phyloP scores from a whole-genome alignment of 1,140 invertebrate genomes.

The Zaprionus africanus region DNA sequence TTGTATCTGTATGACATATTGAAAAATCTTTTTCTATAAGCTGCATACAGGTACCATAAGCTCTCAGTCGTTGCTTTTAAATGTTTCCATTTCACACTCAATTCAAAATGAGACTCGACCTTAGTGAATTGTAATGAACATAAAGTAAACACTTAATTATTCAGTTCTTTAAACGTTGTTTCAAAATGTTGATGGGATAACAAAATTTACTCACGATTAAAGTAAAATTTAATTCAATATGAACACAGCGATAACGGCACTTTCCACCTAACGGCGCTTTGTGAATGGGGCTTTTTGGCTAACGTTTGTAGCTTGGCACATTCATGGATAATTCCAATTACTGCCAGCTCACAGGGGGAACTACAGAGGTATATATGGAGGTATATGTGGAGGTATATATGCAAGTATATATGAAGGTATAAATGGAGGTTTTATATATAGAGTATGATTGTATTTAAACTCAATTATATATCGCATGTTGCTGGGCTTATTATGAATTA shows the following conservation, averaged over 20 bases:
- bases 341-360: neutral
- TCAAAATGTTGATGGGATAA: neutral
- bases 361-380: constrained; percentile 29
- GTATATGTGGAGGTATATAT: neutral
- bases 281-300: constrained; percentile 20
- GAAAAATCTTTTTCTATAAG: too few relatives aligned
- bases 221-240: constrained; percentile 1
- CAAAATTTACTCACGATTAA: neutral
- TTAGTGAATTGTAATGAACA: neutral
- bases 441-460: constrained; percentile 57
- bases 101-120: neutral
- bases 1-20: too few relatives aligned
- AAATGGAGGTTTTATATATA: constrained; percentile 5
- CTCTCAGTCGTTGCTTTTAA: neutral
- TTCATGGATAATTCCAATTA: constrained; percentile 58
- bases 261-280: constrained; percentile 3
- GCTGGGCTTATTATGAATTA: constrained; percentile 71
- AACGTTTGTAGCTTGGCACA: constrained; percentile 41
- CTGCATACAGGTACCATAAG: neutral
- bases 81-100: neutral
- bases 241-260: neutral
- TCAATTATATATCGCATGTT: constrained; percentile 79
- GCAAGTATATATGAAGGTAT: neutral
- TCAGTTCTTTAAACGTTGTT: constrained; percentile 2
- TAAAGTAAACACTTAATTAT: constrained; percentile 4